Conservation (phyloP, 2,888 invertebrate genomes). For the Clitarchus hookeri region DNA sequence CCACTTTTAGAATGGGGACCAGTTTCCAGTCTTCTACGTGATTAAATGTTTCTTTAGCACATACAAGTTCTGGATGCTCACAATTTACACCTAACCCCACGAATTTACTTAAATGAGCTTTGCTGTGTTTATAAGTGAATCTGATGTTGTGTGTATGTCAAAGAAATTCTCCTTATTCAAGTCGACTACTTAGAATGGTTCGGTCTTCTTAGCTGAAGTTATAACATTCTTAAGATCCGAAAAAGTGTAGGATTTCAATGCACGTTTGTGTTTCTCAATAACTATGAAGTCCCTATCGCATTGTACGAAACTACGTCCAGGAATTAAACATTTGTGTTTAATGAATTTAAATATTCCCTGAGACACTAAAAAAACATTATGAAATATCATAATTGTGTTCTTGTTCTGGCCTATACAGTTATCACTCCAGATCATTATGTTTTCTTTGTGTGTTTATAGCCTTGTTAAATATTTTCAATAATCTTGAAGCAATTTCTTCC, state of each 20-base stretch:
- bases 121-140: not conserved
- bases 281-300: not conserved
- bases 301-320: not conserved
- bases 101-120: not conserved
- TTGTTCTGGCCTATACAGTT: not conserved
- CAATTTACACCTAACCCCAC: not conserved
- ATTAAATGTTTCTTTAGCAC: not conserved
- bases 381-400: not conserved
- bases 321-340: not conserved
- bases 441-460: slow-evolving; percentile 9
- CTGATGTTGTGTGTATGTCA: not conserved
- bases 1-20: not conserved
- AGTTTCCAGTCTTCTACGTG: not conserved
- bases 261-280: slow-evolving; percentile 15
- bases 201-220: not conserved
- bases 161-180: not conserved
- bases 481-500: not conserved
- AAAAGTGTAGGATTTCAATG: not conserved
- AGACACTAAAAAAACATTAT: not conserved
- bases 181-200: not conserved
- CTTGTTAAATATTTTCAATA: slow-evolving; percentile 3
- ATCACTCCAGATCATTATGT: not conserved
- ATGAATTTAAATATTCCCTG: not conserved
- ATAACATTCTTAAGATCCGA: slow-evolving; percentile 16
- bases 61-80: not conserved